Evolutionary conservation across 2,797 vertebrate genomes (phyloP).

Genomic region (Carduelis carduelis): DNA sequence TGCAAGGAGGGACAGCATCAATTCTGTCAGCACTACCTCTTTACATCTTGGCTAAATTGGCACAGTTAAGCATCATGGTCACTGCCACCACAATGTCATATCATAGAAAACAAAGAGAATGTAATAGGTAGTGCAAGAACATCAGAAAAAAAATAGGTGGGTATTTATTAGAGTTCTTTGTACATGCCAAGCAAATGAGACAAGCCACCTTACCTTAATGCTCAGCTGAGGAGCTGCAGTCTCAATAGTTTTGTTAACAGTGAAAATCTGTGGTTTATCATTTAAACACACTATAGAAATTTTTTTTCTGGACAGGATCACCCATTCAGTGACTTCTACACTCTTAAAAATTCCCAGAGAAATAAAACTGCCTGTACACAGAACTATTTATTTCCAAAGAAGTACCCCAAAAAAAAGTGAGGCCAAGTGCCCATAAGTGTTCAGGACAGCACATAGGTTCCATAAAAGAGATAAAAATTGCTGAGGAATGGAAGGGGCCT

Average conservation of each 20-base stretch:
- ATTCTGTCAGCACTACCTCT: background rate
- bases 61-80: background rate
- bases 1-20: background rate
- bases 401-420: background rate
- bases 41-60: background rate
- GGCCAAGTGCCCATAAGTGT: background rate
- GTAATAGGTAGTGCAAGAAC: background rate
- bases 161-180: background rate
- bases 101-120: background rate
- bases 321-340: background rate
- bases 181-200: background rate
- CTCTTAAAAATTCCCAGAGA: background rate
- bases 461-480: background rate
- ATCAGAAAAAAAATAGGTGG: rapidly evolving
- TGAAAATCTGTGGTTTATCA: background rate
- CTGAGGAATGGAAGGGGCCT: background rate
- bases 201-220: background rate
- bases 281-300: background rate
- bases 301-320: background rate
- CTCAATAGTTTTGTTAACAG: background rate
- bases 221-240: background rate
- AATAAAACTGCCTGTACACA: background rate
- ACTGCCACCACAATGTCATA: background rate
- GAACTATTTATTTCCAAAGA: background rate
- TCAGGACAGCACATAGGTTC: background rate